Evolutionary conservation across 2,888 invertebrate species (phyloP), one percentile per base, ranked within the genome.

Genomic region (Drosophila seclusa): DNA sequence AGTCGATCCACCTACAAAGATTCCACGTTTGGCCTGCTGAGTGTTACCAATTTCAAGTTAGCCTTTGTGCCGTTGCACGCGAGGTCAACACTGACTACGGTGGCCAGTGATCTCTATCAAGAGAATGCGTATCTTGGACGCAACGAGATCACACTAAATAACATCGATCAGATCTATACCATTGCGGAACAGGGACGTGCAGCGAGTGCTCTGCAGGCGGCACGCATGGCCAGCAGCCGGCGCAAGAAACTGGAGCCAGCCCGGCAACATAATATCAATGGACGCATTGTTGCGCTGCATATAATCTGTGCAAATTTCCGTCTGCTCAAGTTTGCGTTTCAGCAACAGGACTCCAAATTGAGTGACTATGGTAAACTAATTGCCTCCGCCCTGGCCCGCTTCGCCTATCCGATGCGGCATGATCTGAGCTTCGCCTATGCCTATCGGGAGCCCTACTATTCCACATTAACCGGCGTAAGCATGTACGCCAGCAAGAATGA

Each of bases 11-110:
- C 42, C 36, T 76, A 85, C 57, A 94, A 96, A 73, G 97, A 96
- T 90, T 97, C 97, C 63, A 95, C 96, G 70, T 96, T 96, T 72
- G 99, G 99, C 1, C 95, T 96, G 34, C 94, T 99, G 69, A 96
- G 96, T 91, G 96, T 98, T 73, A 99, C 99, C 69, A 99, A 98
- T 94, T 98, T 98, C 92, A 97, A 98, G 93, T 94, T 99, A 36
- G 96, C 97, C 34, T 98, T 98, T 94, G 95, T 97, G 64, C 96
- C 97, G 1, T 63, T 90, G 21, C 87, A 89, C 32, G 76, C 76
- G 5, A 76, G 81, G 0, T n/a, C 53, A 27, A 29, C 67, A 1
- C 31, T 75, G 5, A 8, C 57, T 6, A 76, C 87, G 0, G 59
- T 68, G 24, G 77, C 73, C 40, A 76, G 80, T 7, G 88, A 88